A percentile compares a stretch with the other conserved stretches of the same genome.
phyloP scores from a whole-genome alignment of 2,113 vertebrate species.

The Neomonachus schauinslandi region DNA sequence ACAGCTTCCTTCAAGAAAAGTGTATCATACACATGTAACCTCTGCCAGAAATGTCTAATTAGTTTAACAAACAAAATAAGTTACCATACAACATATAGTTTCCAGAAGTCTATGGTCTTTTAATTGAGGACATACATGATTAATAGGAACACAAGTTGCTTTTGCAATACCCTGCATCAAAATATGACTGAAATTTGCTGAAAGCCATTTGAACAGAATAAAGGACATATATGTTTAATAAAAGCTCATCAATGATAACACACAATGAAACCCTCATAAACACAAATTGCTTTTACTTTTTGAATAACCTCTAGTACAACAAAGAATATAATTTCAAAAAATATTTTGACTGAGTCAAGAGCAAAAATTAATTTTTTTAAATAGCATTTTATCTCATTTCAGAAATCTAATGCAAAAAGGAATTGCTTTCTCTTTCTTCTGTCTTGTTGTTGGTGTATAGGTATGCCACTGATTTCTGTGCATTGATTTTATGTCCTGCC shows the following conservation, averaged over 20 bases:
- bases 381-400: neutral
- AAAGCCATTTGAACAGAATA: neutral
- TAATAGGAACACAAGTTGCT: neutral
- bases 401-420: neutral
- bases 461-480: too few species aligned
- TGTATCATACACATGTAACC: neutral
- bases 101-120: neutral
- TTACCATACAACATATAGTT: neutral
- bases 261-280: neutral
- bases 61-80: neutral
- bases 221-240: neutral
- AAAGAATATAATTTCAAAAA: neutral
- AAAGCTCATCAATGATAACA: neutral
- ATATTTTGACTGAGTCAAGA: neutral
- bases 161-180: neutral
- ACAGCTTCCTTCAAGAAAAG: neutral
- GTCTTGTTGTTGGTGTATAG: too few species aligned
- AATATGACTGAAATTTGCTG: neutral
- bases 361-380: slow-evolving; percentile 9
- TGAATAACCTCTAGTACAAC: neutral
- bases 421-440: neutral
- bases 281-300: slow-evolving; percentile 4
- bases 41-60: neutral
- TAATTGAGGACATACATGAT: slow-evolving; percentile 32
- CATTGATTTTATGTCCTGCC: too few species aligned